These are phyloP conservation scores for Elephas maximus DNA, from an alignment of 2,113 vertebrate genomes.

Conservation along the genomic window DNA sequence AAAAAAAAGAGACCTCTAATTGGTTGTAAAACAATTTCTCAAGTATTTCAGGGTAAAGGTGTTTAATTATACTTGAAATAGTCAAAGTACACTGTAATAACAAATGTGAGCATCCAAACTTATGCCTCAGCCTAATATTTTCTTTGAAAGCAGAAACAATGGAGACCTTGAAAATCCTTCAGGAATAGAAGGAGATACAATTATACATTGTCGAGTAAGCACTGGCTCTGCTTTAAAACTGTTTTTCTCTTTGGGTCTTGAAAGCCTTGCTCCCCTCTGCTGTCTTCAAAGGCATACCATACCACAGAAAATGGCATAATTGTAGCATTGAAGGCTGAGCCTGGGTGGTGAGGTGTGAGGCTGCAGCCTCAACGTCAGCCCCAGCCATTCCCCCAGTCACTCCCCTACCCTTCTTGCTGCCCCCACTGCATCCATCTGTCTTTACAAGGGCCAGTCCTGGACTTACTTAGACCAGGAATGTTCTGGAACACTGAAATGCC, in stretches of 20 bases:
- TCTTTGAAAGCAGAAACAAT: conserved; percentile 43
- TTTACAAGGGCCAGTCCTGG: neutral
- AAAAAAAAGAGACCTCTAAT: neutral
- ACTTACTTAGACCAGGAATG: neutral
- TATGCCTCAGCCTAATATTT: neutral
- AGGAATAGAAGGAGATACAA: conserved; percentile 24
- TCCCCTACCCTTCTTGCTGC: neutral
- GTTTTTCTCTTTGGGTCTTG: conserved; percentile 21
- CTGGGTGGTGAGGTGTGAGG: neutral
- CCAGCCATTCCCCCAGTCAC: neutral
- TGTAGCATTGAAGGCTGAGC: neutral
- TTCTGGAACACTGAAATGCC: neutral
- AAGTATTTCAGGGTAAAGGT: conserved; percentile 23
- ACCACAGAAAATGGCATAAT: neutral
- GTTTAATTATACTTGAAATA: conserved; percentile 34
- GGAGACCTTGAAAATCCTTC: conserved; percentile 3
- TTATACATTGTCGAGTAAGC: neutral
- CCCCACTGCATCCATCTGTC: neutral
- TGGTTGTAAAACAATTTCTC: conserved; percentile 12
- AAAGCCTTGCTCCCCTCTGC: neutral
- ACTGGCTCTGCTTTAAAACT: neutral
- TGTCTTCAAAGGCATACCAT: conserved; percentile 54
- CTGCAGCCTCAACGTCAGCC: neutral
- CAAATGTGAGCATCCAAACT: neutral
- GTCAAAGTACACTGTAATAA: neutral